Evolutionary conservation across 2,113 vertebrate species (phyloP).

Genomic region (Pteropus alecto): DNA sequence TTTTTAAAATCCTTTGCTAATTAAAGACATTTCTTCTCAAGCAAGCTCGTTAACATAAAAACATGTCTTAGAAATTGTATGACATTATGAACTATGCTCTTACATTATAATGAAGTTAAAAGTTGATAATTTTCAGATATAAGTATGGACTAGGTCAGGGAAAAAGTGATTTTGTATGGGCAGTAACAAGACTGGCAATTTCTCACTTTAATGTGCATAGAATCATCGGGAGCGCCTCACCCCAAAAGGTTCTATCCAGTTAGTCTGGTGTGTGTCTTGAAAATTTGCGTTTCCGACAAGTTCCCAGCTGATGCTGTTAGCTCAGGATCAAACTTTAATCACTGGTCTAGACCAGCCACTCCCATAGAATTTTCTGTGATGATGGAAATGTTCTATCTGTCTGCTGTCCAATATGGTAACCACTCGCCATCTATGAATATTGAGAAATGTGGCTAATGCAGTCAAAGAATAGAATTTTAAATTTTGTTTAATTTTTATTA

Average conservation of each 20-base stretch:
- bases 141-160: background rate
- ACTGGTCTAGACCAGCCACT: background rate
- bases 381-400: background rate
- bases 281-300: background rate
- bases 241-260: background rate
- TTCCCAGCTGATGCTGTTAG: background rate
- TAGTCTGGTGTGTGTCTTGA: background rate
- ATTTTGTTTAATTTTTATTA: background rate
- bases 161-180: background rate
- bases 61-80: background rate
- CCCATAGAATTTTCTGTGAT: background rate
- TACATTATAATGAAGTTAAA: background rate
- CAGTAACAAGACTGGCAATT: background rate
- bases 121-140: background rate
- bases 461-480: background rate
- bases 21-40: slow-evolving; percentile 27
- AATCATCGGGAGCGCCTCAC: background rate
- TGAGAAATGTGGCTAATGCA: background rate
- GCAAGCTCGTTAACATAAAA: background rate
- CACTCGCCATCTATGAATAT: background rate
- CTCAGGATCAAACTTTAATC: background rate
- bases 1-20: background rate
- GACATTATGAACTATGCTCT: background rate
- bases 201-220: background rate
- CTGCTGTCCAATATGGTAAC: background rate